phyloP scores from a whole-genome alignment of 2,113 vertebrate genomes.

The Asarcornis scutulata region DNA sequence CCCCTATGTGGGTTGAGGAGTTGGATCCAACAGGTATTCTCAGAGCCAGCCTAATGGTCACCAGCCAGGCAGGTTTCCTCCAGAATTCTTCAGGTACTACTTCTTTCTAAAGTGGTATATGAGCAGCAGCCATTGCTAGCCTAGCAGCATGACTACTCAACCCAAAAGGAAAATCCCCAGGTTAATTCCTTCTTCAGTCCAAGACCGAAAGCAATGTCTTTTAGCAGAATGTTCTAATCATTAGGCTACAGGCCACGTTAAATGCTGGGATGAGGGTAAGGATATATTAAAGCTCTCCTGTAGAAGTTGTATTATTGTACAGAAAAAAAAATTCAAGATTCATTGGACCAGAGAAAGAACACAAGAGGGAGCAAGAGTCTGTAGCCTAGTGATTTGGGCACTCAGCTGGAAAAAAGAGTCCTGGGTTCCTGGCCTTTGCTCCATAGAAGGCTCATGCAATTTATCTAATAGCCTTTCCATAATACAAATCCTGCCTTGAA shows the following conservation, averaged over 20 bases:
- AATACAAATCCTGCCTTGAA: not conserved
- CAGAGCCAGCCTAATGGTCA: not conserved
- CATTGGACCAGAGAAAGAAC: slow-evolving; percentile 65
- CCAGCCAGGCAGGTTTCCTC: not conserved
- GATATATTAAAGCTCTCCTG: not conserved
- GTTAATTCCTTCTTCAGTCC: not conserved
- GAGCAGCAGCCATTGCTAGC: not conserved
- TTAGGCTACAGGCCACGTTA: not conserved
- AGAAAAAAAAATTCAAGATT: slow-evolving; percentile 15
- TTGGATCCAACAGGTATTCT: not conserved
- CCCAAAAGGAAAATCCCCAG: not conserved
- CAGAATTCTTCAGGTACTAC: not conserved
- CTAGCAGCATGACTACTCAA: not conserved
- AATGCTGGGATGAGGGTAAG: not conserved
- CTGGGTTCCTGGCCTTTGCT: slow-evolving; percentile 11
- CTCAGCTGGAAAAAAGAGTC: slow-evolving; percentile 25
- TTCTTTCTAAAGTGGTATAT: not conserved
- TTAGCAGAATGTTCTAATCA: not conserved
- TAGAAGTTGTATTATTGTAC: not conserved
- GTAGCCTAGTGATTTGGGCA: slow-evolving; percentile 61
- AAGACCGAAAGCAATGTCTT: not conserved
- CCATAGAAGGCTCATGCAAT: not conserved
- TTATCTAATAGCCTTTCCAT: not conserved
- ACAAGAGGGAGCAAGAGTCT: slow-evolving; percentile 65
- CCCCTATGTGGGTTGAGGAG: not conserved